Evolutionary conservation across 2,113 vertebrate genomes (phyloP), one percentile per base, ranked within the genome.

Genomic region (Apodemus speciosus): DNA sequence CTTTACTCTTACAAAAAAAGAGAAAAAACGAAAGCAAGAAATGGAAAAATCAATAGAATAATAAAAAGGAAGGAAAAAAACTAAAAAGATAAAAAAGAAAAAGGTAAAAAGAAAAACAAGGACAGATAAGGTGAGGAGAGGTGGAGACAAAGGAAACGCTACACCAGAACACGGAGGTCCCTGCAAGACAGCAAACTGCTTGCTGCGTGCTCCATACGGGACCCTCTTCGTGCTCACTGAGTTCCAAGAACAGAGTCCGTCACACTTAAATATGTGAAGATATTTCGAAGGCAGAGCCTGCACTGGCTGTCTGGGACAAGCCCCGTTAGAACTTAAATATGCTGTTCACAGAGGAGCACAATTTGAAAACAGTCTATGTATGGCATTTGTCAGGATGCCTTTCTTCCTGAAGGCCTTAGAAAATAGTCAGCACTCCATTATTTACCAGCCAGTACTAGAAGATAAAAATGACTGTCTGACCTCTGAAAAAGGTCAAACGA

Each of bases 231-330:
- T 56, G 10, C 43, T 89, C 46, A 84, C n/a, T 77, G 15, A 75
- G 46, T 46, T 86, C 69, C 51, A 89, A 64, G 90, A 79, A 23
- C 25, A 13, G 7, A 40, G 30, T 75, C 71, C 49, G 85, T 79
- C 49, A 64, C 23, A 86, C 76, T 72, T 72, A 89, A 77, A 35
- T 72, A 89, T n/a, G 91, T 32, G 89, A 53, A 83, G 18, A 58
- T 85, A 91, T 9, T 75, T 38, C 83, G 15, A 95, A 83, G 30
- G 25, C 21, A 92, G 68, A 71, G 16, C 6, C 76, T 79, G 23
- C 9, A 58, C 16, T 53, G 76, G 25, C 30, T 71, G 8, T 62
- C 35, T n/a, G 35, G 73, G 84, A 86, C n/a, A 83, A 64, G 35
- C 11, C 77, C 0, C 23, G 2, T 84, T 49, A 91, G 69, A 68